Base-by-base conservation (phyloP, 2,888 invertebrate species). In the Agapostemon virescens region DNA sequence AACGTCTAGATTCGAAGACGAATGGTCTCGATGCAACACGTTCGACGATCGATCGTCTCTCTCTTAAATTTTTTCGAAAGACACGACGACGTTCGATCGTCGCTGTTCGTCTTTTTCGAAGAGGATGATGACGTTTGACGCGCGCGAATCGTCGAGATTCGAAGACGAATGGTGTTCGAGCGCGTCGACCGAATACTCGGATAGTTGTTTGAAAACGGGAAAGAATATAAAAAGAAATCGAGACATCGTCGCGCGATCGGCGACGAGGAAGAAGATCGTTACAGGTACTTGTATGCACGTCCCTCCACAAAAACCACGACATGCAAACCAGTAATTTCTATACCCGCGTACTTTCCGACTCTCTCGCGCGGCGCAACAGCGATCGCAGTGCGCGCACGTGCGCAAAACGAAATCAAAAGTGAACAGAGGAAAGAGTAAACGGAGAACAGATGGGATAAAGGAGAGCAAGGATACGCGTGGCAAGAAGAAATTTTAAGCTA, bases 311-410 rank as follows among this genome's bases (percentile, higher is more conserved):
- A 38, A 82, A 84, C 81, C 85, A 85, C 83, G 83, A 77, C 88
- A 88, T 89, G 87, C 88, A 89, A 81, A 85, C 83, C 84, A 81
- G 70, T 81, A 69, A 71, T 79, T 75, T 81, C 81, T 84, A 69
- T 85, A 70, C 78, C 83, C 79, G 79, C 70, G 75, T 72, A 84
- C 71, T 81, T 81, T 75, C 69, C 69, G 55, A 69, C 70, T 70
- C 61, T 66, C n/a, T n/a, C n/a, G n/a, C n/a, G n/a, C 67, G 66
- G 13, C 68, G 63, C 64, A 61, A 69, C 72, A 69, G 77, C 66
- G 67, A 82, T 75, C 63, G 23, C 55, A 42, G 71, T 61, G 67
- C 63, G 30, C 3, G 30, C 61, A 7, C 7, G 9, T 23, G 23
- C 45, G 13, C n/a, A 11, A 17, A 26, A 26, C 26, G 55, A 26